These are phyloP conservation scores for Halotydeus destructor DNA, from an alignment of 1,140 invertebrate genomes.

Conservation along the genomic window DNA sequence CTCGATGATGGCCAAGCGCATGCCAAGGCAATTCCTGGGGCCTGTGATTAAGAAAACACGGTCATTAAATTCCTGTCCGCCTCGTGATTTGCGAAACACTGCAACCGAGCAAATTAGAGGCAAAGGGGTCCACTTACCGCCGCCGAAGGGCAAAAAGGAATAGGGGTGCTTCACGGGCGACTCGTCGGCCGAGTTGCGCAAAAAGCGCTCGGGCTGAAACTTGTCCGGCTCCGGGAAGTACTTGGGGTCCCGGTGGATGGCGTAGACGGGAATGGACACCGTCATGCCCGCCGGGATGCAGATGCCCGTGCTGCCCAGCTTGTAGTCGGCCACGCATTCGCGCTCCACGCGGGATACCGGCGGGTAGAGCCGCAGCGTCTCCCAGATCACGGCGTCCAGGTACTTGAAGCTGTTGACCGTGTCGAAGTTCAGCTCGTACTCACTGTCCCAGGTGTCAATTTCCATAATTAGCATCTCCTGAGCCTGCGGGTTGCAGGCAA, in stretches of 20 bases:
- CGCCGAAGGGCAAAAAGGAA: conserved; percentile 43
- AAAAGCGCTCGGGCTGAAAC: too few species aligned
- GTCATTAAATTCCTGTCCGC: too few species aligned
- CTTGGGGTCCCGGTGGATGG: too few species aligned
- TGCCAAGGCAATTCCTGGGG: conserved; percentile 10
- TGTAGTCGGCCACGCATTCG: not conserved
- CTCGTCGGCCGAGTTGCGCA: too few species aligned
- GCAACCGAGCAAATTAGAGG: too few species aligned
- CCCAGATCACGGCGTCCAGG: conserved; percentile 17
- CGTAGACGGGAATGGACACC: too few species aligned
- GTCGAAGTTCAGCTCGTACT: conserved; percentile 15
- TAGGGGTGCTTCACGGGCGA: conserved; percentile 31
- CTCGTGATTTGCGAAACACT: too few species aligned
- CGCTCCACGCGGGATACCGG: not conserved
- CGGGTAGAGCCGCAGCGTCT: conserved; percentile 13
- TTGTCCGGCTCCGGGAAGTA: too few species aligned
- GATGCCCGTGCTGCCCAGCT: too few species aligned
- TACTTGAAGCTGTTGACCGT: conserved; percentile 15
- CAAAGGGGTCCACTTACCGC: too few species aligned
- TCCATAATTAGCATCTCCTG: conserved; percentile 17
- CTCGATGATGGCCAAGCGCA: conserved; percentile 11
- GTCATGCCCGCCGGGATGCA: too few species aligned
- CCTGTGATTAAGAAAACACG: too few species aligned
- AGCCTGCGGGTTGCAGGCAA: conserved; percentile 15
- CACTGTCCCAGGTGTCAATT: conserved; percentile 17